Evolutionary conservation across 2,113 vertebrate genomes (phyloP), one percentile per base, ranked within the genome.

Genomic region (Hemiprocne comata): DNA sequence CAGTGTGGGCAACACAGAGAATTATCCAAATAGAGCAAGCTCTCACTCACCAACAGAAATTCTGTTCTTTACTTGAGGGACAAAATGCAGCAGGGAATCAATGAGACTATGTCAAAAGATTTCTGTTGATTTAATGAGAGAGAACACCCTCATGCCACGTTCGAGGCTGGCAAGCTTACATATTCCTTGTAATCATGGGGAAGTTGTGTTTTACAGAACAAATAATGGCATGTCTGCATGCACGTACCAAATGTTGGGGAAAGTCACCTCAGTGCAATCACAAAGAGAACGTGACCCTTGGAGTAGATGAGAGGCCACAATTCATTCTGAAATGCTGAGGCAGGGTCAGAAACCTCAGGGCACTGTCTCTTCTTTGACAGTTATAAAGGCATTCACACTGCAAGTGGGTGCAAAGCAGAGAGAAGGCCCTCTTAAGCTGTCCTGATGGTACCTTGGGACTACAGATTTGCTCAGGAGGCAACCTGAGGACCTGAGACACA

Each of bases 221-320:
- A 93, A 96, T 83, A 26, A 92, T 58, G 64, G 92, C 75, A 90
- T 26, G 77, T 48, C 90, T 89, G 87, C 84, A 65, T 42, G 58
- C 10, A 6, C 33, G 58, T 28, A 50, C 48, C 67, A 83, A 85
- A 73, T 6, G 67, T 6, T 66, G 82, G 73, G 94, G 82, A 46
- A 90, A 93, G 82, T 77, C 55, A 92, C 92, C 46, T n/a, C 79
- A 46, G 82, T 46, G 64, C 88, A 88, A 92, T 83, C 92, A 83
- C 65, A 85, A 75, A 53, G 70, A 28, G 58, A 87, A 85, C 1
- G 3, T 76, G 94, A 80, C 82, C 82, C 75, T n/a, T 0, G 0
- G 40, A 90, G 85, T 0, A 51, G 78, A 89, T 21, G 44, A 85
- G 72, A 82, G 46, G 55, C 64, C 20, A 3, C 50, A 75, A 94